Conservation (phyloP, 2,888 invertebrate genomes). For the Cylindroiulus punctatus region DNA sequence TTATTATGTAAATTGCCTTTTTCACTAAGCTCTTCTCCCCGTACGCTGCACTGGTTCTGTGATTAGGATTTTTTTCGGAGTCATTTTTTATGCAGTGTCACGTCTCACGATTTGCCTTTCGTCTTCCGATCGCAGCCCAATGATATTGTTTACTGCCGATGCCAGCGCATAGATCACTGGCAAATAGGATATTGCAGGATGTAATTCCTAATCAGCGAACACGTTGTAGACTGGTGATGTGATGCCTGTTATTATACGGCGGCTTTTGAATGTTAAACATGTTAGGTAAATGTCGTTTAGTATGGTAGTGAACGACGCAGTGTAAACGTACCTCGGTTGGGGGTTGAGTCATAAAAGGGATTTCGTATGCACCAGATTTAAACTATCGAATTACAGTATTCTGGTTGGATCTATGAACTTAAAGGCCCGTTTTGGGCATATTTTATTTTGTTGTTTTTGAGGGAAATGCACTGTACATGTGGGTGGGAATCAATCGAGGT, state of each 20-base stretch:
- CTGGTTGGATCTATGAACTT: background rate
- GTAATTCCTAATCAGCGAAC: slow-evolving; percentile 43
- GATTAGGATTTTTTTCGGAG: slow-evolving; percentile 33
- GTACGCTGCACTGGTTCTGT: background rate
- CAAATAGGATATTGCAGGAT: slow-evolving; percentile 47
- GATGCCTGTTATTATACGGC: background rate
- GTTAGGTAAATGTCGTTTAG: background rate
- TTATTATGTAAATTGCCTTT: slow-evolving; percentile 45
- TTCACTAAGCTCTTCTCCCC: slow-evolving; percentile 39
- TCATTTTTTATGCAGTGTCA: slow-evolving; percentile 41
- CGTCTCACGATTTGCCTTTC: slow-evolving; percentile 36
- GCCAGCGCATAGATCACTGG: slow-evolving; percentile 28
- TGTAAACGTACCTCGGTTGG: background rate
- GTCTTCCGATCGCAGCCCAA: slow-evolving; percentile 5
- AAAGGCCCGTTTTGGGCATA: background rate
- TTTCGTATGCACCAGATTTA: background rate
- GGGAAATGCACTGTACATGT: no score
- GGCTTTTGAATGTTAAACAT: slow-evolving; percentile 10
- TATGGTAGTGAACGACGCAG: background rate
- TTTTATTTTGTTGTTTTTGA: background rate
- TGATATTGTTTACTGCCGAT: slow-evolving; percentile 40
- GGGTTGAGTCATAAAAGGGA: slow-evolving; percentile 12
- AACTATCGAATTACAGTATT: background rate
- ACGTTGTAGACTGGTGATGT: background rate
- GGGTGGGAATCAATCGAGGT: background rate